phyloP scores from a whole-genome alignment of 1,140 invertebrate genomes.

The Halesus radiatus region DNA sequence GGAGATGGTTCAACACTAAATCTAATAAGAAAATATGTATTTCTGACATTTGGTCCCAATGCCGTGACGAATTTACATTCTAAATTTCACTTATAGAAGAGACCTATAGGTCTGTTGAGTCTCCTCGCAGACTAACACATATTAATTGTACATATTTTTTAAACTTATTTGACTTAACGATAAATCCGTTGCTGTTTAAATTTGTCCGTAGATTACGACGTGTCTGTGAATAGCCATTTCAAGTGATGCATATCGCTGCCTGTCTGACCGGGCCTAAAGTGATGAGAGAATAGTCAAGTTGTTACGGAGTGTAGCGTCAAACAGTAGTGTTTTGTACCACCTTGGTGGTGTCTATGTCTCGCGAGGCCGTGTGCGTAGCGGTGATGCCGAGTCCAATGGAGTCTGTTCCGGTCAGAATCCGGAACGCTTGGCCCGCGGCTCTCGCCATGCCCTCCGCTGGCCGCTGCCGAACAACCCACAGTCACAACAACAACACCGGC shows the following conservation, averaged over 20 bases:
- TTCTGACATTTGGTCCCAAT: too few relatives aligned
- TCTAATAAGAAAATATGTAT: too few relatives aligned
- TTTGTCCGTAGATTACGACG: too few relatives aligned
- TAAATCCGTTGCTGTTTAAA: too few relatives aligned
- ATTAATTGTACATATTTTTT: too few relatives aligned
- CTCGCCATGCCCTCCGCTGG: slow-evolving; percentile 82
- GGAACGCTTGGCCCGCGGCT: slow-evolving; percentile 81
- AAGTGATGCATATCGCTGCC: slow-evolving; percentile 18
- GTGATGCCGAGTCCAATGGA: slow-evolving; percentile 79
- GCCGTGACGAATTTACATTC: too few relatives aligned
- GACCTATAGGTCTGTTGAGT: too few relatives aligned
- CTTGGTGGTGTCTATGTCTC: slow-evolving; percentile 68
- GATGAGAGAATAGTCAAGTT: slow-evolving; percentile 29
- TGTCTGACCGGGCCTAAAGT: background rate
- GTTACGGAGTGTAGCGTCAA: slow-evolving; percentile 39
- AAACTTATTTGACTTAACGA: too few relatives aligned
- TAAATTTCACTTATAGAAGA: too few relatives aligned
- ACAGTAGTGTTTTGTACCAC: slow-evolving; percentile 36
- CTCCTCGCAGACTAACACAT: too few relatives aligned
- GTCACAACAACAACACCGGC: slow-evolving; percentile 47
- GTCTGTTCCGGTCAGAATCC: slow-evolving; percentile 83
- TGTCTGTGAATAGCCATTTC: background rate
- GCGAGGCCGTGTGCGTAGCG: slow-evolving; percentile 73
- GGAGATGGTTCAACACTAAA: too few relatives aligned
- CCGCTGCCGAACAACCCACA: slow-evolving; percentile 68